A percentile compares a stretch with the other conserved stretches of the same genome.
Evolutionary conservation across 2,888 invertebrate genomes (phyloP).

Genomic region (Erebia palarica): DNA sequence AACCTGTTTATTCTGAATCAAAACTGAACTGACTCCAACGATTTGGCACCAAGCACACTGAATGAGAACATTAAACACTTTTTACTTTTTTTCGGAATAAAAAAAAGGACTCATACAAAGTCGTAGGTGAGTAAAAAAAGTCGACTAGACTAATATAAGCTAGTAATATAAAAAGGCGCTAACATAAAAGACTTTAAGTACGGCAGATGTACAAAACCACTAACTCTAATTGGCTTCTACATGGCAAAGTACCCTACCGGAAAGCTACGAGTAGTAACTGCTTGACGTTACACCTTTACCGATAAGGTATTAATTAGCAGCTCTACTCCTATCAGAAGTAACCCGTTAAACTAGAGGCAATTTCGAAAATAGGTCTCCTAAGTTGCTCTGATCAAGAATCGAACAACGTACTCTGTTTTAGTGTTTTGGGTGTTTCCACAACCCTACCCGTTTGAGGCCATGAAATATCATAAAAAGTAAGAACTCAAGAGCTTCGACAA

Average conservation of each 20-base stretch:
- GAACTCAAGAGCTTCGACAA: constrained; percentile 27
- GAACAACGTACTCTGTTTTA: background rate
- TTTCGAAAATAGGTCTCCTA: constrained; percentile 3
- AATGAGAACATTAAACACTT: no score
- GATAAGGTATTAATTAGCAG: constrained; percentile 18
- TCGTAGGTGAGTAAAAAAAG: background rate
- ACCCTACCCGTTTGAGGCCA: constrained; percentile 21
- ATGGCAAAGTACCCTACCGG: no score
- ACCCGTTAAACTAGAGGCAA: background rate
- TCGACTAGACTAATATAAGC: no score
- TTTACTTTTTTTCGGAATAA: no score
- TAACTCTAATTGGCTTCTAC: background rate
- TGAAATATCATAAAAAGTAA: constrained; percentile 27
- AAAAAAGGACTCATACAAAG: background rate
- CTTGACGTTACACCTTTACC: background rate
- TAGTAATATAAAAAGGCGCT: background rate
- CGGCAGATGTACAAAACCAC: constrained; percentile 8
- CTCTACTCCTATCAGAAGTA: background rate
- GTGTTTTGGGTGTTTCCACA: background rate
- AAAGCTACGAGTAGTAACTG: background rate
- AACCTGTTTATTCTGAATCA: no score
- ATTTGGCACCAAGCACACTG: no score
- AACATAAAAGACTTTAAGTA: constrained; percentile 8
- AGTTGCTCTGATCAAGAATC: constrained; percentile 1
- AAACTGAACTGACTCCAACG: no score